Conservation (phyloP, 2,888 invertebrate genomes). For the Tridacna gigas region DNA sequence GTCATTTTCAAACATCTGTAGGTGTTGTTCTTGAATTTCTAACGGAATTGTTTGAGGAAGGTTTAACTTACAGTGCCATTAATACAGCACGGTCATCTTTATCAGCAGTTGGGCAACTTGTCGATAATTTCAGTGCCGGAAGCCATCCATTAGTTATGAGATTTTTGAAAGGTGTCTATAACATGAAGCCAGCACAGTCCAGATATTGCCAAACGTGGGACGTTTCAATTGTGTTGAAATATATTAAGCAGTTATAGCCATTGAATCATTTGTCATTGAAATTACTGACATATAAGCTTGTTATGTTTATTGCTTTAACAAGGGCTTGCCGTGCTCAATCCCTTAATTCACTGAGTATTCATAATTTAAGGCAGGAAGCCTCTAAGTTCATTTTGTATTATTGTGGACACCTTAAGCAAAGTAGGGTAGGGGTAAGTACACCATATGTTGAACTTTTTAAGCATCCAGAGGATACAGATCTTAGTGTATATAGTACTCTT, state of each 20-base stretch:
- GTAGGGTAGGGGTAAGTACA: constrained; percentile 14
- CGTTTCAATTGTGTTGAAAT: background rate
- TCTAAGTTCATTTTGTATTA: constrained; percentile 19
- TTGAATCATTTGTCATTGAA: too few species aligned
- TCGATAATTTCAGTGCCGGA: constrained; percentile 37
- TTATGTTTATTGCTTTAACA: too few species aligned
- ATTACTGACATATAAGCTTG: constrained; percentile 7
- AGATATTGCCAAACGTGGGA: constrained; percentile 35
- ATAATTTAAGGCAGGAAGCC: constrained; percentile 30
- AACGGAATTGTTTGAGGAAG: constrained; percentile 25
- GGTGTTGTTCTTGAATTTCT: constrained; percentile 27
- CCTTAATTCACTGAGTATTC: constrained; percentile 25
- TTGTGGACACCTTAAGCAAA: constrained; percentile 25
- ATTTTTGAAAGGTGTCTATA: constrained; percentile 59
- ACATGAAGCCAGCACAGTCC: constrained; percentile 33
- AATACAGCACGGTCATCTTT: constrained; percentile 52
- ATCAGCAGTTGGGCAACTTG: constrained; percentile 39
- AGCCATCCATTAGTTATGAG: constrained; percentile 49
- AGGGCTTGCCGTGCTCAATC: constrained; percentile 18
- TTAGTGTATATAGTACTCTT: too few species aligned
- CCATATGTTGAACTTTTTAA: constrained; percentile 7
- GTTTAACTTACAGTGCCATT: constrained; percentile 54
- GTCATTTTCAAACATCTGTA: constrained; percentile 6
- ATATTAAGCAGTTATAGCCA: too few species aligned
- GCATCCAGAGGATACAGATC: background rate